Evolutionary conservation across 2,113 vertebrate species (phyloP), one percentile per base, ranked within the genome.

Genomic region (Alectura lathami): DNA sequence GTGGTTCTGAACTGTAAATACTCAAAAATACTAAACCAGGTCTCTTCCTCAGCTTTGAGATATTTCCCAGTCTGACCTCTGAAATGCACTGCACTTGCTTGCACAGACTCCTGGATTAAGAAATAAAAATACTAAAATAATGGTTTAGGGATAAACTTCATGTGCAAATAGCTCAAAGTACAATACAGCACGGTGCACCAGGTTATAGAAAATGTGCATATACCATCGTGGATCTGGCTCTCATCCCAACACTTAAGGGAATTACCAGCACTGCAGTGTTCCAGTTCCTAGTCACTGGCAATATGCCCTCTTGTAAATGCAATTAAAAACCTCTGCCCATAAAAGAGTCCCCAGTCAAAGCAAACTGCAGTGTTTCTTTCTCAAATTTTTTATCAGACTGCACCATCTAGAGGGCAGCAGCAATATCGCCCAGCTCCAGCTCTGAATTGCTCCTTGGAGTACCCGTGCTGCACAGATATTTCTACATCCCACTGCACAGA

Each of bases 351-450:
- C 48, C 26, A 27, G 8, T 2, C n/a, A 13, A 13, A 29, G 30
- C 12, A 21, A 78, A 34, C 6, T 0, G 13, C 6, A 4, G 6
- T 13, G 38, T 40, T 8, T 13, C 60, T 67, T 6, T 1, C 50
- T 77, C 47, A 24, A 9, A 47, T 78, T 69, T 36, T 68, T 95
- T 76, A 70, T 95, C 96, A n/a, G 67, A 91, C 80, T 75, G 89
- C 94, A 30, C 97, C 98, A 97, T 94, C 98, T 98, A 96, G 97
- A 96, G 98, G 97, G 81, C 26, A 87, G 17, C 60, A 1, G 8
- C 27, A 59, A 73, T 57, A 93, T 23, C 74, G 50, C 64, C 50
- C 60, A 4, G 42, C 74, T 6, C 47, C 16, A 3, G 57, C n/a
- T 34, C 45, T 2, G 40, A 34, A 9, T 27, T 0, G 4, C 60